Evolutionary conservation across 2,888 invertebrate species (phyloP).

Genomic region (Dendrolimus houi): DNA sequence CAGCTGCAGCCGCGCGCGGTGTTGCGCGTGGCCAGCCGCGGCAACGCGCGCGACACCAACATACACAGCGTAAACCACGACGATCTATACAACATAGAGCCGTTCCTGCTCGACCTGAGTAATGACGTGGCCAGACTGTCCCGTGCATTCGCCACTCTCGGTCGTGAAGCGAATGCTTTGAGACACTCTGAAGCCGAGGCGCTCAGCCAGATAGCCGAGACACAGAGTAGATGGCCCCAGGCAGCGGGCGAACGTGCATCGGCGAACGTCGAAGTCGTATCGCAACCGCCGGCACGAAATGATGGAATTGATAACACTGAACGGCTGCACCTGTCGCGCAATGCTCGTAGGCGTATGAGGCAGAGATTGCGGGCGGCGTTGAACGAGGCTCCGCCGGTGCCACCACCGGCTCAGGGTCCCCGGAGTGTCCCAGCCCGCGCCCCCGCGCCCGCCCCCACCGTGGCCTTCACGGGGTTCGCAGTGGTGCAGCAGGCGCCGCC

Average conservation of each 20-base stretch:
- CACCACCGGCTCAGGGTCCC: conserved; percentile 14
- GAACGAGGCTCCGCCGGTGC: conserved; percentile 14
- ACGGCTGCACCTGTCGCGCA: conserved; percentile 35
- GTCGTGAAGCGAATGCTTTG: conserved; percentile 43
- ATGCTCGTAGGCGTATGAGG: conserved; percentile 53
- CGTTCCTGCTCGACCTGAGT: conserved; percentile 50
- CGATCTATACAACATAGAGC: conserved; percentile 34
- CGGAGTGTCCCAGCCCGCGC: conserved; percentile 6
- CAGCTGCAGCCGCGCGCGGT: conserved; percentile 56
- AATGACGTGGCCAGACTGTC: conserved; percentile 51
- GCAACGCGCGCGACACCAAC: conserved; percentile 21
- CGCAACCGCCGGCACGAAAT: conserved; percentile 12
- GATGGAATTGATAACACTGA: conserved; percentile 12
- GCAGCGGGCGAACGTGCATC: conserved; percentile 12
- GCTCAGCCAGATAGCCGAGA: conserved; percentile 31
- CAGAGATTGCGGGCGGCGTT: conserved; percentile 45
- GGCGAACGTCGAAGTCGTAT: conserved; percentile 4
- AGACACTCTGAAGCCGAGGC: conserved; percentile 42
- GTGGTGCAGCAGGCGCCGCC: neutral
- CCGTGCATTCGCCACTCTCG: conserved; percentile 50
- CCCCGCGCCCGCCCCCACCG: conserved; percentile 7
- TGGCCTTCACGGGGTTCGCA: conserved; percentile 1
- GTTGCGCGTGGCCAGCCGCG: conserved; percentile 57
- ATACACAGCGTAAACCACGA: conserved; percentile 13
- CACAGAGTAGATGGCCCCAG: conserved; percentile 11